These are phyloP conservation scores for Clistopyga incitator DNA, from an alignment of 2,888 invertebrate genomes.

Conservation along the genomic window DNA sequence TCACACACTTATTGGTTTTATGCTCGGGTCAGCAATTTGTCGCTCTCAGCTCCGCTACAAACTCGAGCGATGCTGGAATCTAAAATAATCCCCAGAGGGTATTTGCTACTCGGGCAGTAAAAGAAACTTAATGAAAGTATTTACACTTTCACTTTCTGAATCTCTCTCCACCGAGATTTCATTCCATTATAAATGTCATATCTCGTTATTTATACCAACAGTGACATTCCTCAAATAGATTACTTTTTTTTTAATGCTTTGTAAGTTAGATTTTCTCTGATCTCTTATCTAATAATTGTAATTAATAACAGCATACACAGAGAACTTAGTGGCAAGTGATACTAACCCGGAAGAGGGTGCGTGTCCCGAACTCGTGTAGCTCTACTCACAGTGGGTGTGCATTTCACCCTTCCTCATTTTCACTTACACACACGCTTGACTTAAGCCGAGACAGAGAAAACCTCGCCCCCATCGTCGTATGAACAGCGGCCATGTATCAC, in stretches of 20 bases:
- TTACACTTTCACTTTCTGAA: conserved; percentile 8
- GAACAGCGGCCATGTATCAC: conserved; percentile 47
- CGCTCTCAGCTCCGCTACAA: conserved; percentile 43
- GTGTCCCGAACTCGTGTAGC: conserved; percentile 41
- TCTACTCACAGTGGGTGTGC: conserved; percentile 31
- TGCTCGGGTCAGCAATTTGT: conserved; percentile 55
- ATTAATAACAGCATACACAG: background rate
- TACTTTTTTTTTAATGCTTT: background rate
- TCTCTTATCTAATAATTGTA: background rate
- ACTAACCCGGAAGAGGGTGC: conserved; percentile 27
- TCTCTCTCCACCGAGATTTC: background rate
- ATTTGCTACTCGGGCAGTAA: conserved; percentile 17
- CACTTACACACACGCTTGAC: conserved; percentile 13
- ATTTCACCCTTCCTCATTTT: conserved; percentile 59
- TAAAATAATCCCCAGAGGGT: conserved; percentile 38
- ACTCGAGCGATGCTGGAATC: conserved; percentile 33
- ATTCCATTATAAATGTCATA: background rate
- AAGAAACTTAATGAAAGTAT: conserved; percentile 24
- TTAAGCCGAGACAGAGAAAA: conserved; percentile 21
- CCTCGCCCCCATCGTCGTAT: conserved; percentile 19
- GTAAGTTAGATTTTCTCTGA: background rate
- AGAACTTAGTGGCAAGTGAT: background rate
- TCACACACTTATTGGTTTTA: conserved; percentile 48
- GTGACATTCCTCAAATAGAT: background rate
- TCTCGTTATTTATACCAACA: conserved; percentile 2